These are phyloP conservation scores for Megalopta genalis DNA, from an alignment of 1,140 invertebrate genomes.

Conservation along the genomic window DNA sequence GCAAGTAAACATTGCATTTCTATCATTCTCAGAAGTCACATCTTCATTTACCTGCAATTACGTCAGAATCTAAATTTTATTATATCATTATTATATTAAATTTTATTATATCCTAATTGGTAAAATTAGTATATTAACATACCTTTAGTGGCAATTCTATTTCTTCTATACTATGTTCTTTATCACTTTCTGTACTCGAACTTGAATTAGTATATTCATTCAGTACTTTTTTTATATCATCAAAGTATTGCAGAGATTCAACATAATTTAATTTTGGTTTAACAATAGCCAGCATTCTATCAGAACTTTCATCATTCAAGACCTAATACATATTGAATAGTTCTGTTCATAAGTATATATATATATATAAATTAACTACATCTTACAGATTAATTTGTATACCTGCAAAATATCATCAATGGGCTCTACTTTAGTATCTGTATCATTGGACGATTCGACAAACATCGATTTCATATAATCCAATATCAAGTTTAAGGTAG, in stretches of 20 bases:
- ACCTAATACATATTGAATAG: constrained; percentile 9
- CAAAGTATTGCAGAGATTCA: constrained; percentile 48
- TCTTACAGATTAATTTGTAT: constrained; percentile 2
- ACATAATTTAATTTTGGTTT: constrained; percentile 40
- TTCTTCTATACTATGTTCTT: neutral
- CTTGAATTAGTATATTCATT: neutral
- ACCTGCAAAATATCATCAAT: constrained; percentile 42
- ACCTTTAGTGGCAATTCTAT: neutral
- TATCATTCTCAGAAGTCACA: neutral
- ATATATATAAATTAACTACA: constrained; percentile 3
- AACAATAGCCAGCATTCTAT: neutral
- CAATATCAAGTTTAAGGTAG: constrained; percentile 46
- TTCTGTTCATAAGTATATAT: neutral
- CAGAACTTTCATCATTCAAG: constrained; percentile 13
- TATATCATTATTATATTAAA: too few species aligned
- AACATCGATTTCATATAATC: constrained; percentile 55
- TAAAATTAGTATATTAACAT: neutral
- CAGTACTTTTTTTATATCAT: constrained; percentile 20
- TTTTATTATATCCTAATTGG: too few species aligned
- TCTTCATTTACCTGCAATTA: constrained; percentile 25
- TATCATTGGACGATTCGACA: constrained; percentile 6
- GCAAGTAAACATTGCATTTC: constrained; percentile 12
- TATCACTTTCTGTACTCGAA: neutral
- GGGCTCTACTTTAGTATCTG: neutral
- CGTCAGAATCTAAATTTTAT: neutral